These are phyloP conservation scores for Ctena decussata DNA, from an alignment of 2,888 invertebrate species.

Conservation along the genomic window DNA sequence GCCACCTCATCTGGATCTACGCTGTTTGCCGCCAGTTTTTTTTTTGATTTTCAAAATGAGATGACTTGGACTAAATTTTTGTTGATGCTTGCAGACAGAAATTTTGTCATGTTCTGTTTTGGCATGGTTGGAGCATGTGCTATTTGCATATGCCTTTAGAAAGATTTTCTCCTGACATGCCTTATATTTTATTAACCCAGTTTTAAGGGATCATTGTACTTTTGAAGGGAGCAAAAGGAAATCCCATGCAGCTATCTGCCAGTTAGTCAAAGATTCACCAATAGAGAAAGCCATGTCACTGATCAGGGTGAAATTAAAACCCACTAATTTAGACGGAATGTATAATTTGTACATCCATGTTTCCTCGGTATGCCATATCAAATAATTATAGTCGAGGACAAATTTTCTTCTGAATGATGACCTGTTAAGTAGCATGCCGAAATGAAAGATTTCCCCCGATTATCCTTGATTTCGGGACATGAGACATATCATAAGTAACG, in stretches of 20 bases:
- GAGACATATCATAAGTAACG: background rate
- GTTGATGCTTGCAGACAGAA: too few relatives aligned
- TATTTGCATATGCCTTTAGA: too few relatives aligned
- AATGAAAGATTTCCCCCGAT: background rate
- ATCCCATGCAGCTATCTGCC: constrained; percentile 22
- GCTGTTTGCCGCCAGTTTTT: too few relatives aligned
- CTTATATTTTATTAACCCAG: background rate
- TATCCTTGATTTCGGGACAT: background rate
- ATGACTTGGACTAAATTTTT: too few relatives aligned
- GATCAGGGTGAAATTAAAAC: constrained; percentile 56
- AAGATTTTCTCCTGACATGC: too few relatives aligned
- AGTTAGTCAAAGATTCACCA: constrained; percentile 29
- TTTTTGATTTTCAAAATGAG: too few relatives aligned
- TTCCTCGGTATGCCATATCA: background rate
- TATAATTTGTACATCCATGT: constrained; percentile 48
- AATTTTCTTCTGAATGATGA: constrained; percentile 2
- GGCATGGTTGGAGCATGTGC: too few relatives aligned
- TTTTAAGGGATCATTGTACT: background rate
- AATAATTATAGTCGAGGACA: constrained; percentile 1
- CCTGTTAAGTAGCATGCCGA: constrained; percentile 6
- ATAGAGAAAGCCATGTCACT: constrained; percentile 18
- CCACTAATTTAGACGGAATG: constrained; percentile 58
- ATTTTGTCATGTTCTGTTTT: too few relatives aligned
- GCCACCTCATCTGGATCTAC: too few relatives aligned
- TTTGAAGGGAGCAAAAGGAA: background rate